Evolutionary conservation across 2,113 vertebrate species (phyloP).

Genomic region (western clawed frog (Xenopus tropicalis)): DNA sequence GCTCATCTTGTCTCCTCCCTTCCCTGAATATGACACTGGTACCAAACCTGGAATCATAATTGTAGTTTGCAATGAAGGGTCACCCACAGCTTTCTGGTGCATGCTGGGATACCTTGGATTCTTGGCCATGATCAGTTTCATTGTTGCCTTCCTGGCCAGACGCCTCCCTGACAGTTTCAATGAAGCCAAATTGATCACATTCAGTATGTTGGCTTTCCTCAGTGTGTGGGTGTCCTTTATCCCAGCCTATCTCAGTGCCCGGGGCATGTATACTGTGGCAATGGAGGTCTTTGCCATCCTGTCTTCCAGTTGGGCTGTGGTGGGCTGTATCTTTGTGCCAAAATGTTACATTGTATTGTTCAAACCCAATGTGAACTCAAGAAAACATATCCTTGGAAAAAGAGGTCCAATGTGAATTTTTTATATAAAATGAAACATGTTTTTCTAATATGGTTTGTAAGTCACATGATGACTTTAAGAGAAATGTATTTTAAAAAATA

Average conservation of each 20-base stretch:
- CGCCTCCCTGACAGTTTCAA: neutral
- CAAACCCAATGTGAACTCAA: too few species aligned
- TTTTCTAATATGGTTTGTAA: too few species aligned
- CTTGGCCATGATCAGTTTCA: slow-evolving; percentile 24
- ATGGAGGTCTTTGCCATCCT: slow-evolving; percentile 24
- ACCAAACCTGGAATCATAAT: slow-evolving; percentile 14
- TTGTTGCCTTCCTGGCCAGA: slow-evolving; percentile 15
- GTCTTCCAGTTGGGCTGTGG: neutral
- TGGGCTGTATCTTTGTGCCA: too few species aligned
- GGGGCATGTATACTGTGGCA: slow-evolving; percentile 3
- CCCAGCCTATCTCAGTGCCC: slow-evolving; percentile 24
- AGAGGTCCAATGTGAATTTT: too few species aligned
- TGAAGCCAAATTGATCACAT: slow-evolving; percentile 12
- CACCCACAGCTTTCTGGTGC: slow-evolving; percentile 31
- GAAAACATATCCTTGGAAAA: too few species aligned
- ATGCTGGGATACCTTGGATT: slow-evolving; percentile 40
- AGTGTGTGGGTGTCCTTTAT: slow-evolving; percentile 26
- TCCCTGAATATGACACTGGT: slow-evolving; percentile 21
- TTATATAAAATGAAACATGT: too few species aligned
- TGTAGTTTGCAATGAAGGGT: slow-evolving; percentile 45
- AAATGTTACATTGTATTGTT: too few species aligned
- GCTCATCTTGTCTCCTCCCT: slow-evolving; percentile 38
- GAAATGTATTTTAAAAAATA: neutral
- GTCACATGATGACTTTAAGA: too few species aligned
- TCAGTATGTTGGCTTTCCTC: slow-evolving; percentile 27